Evolutionary conservation across 2,888 invertebrate genomes (phyloP).

Genomic region (Plemyria rubiginata): DNA sequence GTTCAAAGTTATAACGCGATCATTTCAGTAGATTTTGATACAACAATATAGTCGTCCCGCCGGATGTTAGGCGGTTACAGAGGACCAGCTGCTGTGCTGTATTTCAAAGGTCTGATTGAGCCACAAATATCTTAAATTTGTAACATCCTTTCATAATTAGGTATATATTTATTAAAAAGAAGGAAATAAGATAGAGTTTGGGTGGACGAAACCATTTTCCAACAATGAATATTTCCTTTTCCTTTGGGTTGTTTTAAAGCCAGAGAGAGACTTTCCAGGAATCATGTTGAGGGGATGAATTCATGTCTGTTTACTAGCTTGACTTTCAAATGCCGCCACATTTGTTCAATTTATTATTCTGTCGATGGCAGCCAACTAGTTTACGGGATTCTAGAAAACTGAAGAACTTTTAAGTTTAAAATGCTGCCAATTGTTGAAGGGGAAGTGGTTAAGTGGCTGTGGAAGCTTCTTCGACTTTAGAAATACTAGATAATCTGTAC

Average conservation of each 20-base stretch:
- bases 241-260: conserved; percentile 6
- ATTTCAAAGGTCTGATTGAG: no score
- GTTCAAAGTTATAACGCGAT: no score
- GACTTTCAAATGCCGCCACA: conserved; percentile 25
- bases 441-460: not conserved
- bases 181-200: not conserved
- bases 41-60: no score
- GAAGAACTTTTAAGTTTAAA: conserved; percentile 12
- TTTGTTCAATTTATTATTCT: conserved; percentile 26
- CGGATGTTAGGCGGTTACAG: no score
- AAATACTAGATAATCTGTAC: not conserved
- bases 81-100: no score
- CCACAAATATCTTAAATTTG: no score
- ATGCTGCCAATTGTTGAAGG: conserved; percentile 7
- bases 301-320: conserved; percentile 6
- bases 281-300: conserved; percentile 20
- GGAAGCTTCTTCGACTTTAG: not conserved
- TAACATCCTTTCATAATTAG: no score
- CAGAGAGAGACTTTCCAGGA: conserved; percentile 15
- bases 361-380: conserved; percentile 21
- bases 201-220: not conserved
- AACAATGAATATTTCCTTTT: conserved; percentile 1
- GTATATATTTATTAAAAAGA: no score
- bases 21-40: no score
- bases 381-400: conserved; percentile 15